Evolutionary conservation across 2,888 invertebrate genomes (phyloP).

Genomic region (Liopterus haemorrhoidalis): DNA sequence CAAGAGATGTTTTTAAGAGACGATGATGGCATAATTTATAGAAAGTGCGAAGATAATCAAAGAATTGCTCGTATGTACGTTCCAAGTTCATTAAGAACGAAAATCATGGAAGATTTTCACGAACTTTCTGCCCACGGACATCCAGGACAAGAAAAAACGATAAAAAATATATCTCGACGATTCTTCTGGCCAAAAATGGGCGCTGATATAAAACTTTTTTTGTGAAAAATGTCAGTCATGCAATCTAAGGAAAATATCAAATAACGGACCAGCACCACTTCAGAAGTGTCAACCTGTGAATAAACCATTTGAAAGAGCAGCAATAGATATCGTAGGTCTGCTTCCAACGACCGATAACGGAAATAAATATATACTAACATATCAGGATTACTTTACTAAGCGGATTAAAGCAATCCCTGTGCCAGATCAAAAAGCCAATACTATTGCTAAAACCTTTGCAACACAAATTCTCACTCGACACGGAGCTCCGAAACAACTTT

Average conservation of each 20-base stretch:
- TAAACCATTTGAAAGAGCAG: too few species aligned
- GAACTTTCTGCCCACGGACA: slow-evolving; percentile 32
- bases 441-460: slow-evolving; percentile 31
- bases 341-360: slow-evolving; percentile 27
- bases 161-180: too few species aligned
- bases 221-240: slow-evolving; percentile 32
- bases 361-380: slow-evolving; percentile 34
- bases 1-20: slow-evolving; percentile 15
- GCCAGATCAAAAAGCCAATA: slow-evolving; percentile 31
- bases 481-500: slow-evolving; percentile 31
- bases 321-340: slow-evolving; percentile 36
- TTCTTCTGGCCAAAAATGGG: slow-evolving; percentile 33
- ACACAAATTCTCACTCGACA: slow-evolving; percentile 30
- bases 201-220: slow-evolving; percentile 29
- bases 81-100: slow-evolving; percentile 13
- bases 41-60: slow-evolving; percentile 5
- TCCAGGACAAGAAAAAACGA: slow-evolving; percentile 33
- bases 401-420: slow-evolving; percentile 34
- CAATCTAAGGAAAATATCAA: slow-evolving; percentile 30
- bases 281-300: slow-evolving; percentile 26
- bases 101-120: slow-evolving; percentile 29
- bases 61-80: slow-evolving; percentile 18
- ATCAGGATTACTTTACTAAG: slow-evolving; percentile 32
- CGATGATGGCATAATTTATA: slow-evolving; percentile 20
- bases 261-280: slow-evolving; percentile 26